Base-by-base conservation (phyloP, 1,140 invertebrate species). In the Leptinotarsa defecta region DNA sequence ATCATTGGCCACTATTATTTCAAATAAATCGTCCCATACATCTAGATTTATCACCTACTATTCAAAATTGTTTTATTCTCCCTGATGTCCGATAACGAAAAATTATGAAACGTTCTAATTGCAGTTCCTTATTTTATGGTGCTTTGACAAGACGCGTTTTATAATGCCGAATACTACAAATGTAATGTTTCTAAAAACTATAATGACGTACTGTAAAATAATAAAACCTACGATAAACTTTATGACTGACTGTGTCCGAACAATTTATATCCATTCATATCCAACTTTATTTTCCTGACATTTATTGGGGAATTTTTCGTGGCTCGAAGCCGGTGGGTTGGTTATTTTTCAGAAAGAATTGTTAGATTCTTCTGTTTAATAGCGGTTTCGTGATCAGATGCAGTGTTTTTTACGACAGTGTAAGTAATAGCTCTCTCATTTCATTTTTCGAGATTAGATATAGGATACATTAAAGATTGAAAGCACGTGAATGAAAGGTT, bases 291-390 rank as follows among this genome's bases (percentile, higher is more conserved):
- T 68, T 27, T 52, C 61, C 61, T 74, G 74, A 71, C 74, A 70
- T 75, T 75, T 75, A 75, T 75, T 62, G 61, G 52, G 61, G 62
- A 68, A 22, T 24, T 68, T 43, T 68, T 43, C 19, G 15, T 57
- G n/a, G n/a, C 15, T 19, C 5, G 52, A 19, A 57, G 52, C n/a
- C 52, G 52, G 52, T 57, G 52, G 52, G 52, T 15, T 57, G 52
- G 52, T 57, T 15, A 57, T 15, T 57, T 57, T 57, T 57, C 13
- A 57, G n/a, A 57, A 57, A 57, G n/a, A 0, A 17, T n/a, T 57
- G 52, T 57, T 19, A 19, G 52, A 57, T 57, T 57, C 52, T 19
- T 5, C 4, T 57, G 52, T 57, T 57, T 57, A 17, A 57, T 57
- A 19, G 52, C 52, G 15, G 52, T 19, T 57, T 15, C 52, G 52